Base-by-base conservation (phyloP, 2,888 invertebrate species). In the Serrognathus titanus region DNA sequence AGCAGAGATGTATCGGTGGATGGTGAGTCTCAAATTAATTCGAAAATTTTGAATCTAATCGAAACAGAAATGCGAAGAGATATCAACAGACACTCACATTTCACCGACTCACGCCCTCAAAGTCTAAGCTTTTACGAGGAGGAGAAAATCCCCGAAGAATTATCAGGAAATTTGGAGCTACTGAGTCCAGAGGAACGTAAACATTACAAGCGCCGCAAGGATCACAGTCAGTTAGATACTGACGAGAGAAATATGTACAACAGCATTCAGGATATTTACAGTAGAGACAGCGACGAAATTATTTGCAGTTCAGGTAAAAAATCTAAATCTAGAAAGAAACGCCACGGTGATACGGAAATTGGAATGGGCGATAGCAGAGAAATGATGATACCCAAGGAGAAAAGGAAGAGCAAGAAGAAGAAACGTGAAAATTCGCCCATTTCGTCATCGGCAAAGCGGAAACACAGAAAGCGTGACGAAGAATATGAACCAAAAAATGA, bases 11-110 rank as follows among this genome's bases (percentile, higher is more conserved):
- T 83, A 60, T 84, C 83, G 0, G 73, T 83, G 12, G 84, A 83
- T 61, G 79, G 79, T 1, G 84, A 85, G 66, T 68, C 82, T 20
- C 83, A 84, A 46, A 85, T 85, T 39, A 85, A 84, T 63, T 70
- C 76, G 10, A 78, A 78, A 65, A 78, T 78, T 45, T 58, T 77
- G 48, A 73, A 72, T 11, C 64, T 78, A 31, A 77, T 77, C 31
- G 78, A 78, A 60, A 72, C 74, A 0, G 78, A 78, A 65, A 78
- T 78, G 71, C 72, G 72, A 53, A 68, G 75, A 49, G 77, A 77
- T 59, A 70, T 74, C n/a, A 73, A 69, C 48, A 76, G 74, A 57
- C 76, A 76, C 63, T 70, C 74, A 3, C 78, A 78, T 62, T 78
- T 78, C 55, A 77, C 76, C 1, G 78, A 78, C 58, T 77, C 78